phyloP scores from a whole-genome alignment of 2,113 vertebrate species.

The Dermatemys mawii region DNA sequence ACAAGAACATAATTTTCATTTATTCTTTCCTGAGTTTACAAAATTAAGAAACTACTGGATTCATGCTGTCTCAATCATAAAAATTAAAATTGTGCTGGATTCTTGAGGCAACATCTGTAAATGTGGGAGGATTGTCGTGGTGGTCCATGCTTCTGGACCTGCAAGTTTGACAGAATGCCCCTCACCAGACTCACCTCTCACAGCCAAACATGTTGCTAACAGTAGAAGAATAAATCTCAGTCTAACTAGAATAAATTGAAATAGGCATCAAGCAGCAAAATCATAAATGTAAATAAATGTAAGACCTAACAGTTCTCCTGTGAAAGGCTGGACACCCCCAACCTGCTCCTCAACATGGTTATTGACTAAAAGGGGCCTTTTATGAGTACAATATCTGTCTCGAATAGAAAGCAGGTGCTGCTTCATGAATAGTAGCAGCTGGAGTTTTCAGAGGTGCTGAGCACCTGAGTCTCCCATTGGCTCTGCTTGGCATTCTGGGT shows the following conservation, averaged over 20 bases:
- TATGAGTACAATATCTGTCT: neutral
- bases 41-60: neutral
- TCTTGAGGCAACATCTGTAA: neutral
- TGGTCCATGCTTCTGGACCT: neutral
- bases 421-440: neutral
- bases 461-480: neutral
- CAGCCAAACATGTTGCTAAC: accelerated
- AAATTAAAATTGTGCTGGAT: neutral
- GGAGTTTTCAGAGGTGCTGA: neutral
- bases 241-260: neutral
- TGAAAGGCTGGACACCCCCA: neutral
- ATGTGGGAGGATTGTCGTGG: neutral
- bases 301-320: accelerated
- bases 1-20: neutral
- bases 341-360: neutral
- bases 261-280: neutral
- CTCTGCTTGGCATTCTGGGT: neutral
- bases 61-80: neutral
- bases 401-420: neutral
- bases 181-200: neutral
- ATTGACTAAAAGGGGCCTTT: neutral
- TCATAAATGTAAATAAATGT: neutral
- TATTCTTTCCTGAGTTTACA: neutral
- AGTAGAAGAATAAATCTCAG: neutral
- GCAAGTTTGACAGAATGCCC: neutral